These are phyloP conservation scores for Chelonia mydas DNA, from an alignment of 2,797 vertebrate species.

Conservation along the genomic window DNA sequence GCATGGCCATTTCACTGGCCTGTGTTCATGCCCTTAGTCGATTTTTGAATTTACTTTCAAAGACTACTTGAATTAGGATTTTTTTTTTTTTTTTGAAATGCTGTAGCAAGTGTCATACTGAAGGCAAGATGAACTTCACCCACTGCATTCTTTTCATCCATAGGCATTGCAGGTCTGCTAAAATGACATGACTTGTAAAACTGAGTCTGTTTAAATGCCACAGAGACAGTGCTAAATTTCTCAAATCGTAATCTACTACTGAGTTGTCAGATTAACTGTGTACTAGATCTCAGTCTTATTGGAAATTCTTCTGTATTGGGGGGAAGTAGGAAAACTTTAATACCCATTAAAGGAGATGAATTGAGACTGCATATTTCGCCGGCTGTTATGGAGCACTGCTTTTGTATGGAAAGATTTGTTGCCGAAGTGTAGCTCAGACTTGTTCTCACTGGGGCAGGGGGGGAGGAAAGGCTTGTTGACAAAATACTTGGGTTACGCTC, in stretches of 20 bases:
- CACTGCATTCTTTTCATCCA: not conserved
- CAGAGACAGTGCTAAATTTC: not conserved
- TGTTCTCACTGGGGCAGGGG: not conserved
- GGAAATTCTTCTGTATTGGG: not conserved
- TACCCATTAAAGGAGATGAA: not conserved
- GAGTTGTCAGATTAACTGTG: not conserved
- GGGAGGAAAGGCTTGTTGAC: not conserved
- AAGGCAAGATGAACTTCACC: conserved; percentile 1
- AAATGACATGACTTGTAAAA: conserved; percentile 19
- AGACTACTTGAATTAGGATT: not conserved
- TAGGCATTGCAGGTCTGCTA: not conserved
- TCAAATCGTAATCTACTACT: not conserved
- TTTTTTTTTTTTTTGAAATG: not conserved
- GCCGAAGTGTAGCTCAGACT: not conserved
- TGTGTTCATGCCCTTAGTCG: not conserved
- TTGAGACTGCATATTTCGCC: not conserved
- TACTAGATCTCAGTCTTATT: not conserved
- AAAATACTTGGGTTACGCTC: not conserved
- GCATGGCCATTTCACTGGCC: not conserved
- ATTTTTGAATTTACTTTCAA: conserved; percentile 24
- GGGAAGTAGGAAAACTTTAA: not conserved
- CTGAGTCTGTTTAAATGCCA: conserved; percentile 28
- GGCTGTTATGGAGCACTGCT: not conserved
- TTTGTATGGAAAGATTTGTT: not conserved
- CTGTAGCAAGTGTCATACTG: not conserved